Conservation (phyloP, 1,140 invertebrate genomes). For the Palaemon carinicauda region DNA sequence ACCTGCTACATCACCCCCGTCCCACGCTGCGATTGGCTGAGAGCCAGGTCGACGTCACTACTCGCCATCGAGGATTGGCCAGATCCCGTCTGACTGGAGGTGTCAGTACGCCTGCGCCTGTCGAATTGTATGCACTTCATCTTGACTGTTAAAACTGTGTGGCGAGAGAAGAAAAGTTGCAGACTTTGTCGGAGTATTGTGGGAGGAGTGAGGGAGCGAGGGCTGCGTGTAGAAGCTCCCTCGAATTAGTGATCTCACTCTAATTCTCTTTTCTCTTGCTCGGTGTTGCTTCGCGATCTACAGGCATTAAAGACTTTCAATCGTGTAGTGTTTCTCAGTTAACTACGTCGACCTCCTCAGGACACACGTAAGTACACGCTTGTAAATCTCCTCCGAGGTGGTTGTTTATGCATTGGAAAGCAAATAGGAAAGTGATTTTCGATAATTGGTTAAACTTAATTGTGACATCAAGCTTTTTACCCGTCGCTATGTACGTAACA, state of each 20-base stretch:
- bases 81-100: not conserved
- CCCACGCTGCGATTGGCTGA: not conserved
- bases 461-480: no score
- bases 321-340: not conserved
- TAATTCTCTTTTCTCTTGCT: not conserved
- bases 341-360: no score
- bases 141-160: constrained; percentile 19
- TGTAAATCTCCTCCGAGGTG: no score
- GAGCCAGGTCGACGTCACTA: not conserved
- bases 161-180: constrained; percentile 19
- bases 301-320: no score
- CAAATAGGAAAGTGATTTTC: no score
- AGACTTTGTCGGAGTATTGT: constrained; percentile 26
- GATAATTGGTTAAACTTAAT: no score
- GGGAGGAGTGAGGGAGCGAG: not conserved
- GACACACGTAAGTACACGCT: no score
- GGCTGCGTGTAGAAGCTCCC: not conserved
- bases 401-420: no score
- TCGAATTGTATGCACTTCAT: constrained; percentile 3
- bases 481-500: no score
- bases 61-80: not conserved
- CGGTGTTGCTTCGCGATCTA: no score
- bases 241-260: not conserved
- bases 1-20: not conserved
- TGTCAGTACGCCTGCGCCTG: not conserved